These are phyloP conservation scores for Leiothrix lutea DNA, from an alignment of 2,113 vertebrate species.

Conservation along the genomic window DNA sequence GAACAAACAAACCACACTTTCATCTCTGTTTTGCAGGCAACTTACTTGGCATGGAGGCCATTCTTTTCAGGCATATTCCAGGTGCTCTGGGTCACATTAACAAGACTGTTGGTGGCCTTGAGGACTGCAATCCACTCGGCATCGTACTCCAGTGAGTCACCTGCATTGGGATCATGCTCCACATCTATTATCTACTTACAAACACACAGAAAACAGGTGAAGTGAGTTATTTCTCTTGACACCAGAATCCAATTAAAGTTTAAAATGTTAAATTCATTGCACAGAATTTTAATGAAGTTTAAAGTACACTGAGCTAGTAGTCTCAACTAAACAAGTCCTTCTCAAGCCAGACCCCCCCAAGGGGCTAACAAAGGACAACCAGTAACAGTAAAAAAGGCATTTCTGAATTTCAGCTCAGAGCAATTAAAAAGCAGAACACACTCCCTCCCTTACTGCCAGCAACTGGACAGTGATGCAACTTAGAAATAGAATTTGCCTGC, in stretches of 20 bases:
- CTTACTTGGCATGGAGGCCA: slow-evolving; percentile 84
- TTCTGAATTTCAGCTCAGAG: not conserved
- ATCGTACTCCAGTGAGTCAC: slow-evolving; percentile 88
- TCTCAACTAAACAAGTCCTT: not conserved
- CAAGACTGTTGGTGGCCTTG: slow-evolving; percentile 84
- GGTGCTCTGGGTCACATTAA: slow-evolving; percentile 76
- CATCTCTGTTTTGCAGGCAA: not conserved
- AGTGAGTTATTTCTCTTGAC: not conserved
- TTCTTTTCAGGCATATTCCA: slow-evolving; percentile 95
- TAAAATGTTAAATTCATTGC: not conserved
- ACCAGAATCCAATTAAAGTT: not conserved
- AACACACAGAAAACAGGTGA: not conserved
- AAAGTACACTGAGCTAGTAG: not conserved
- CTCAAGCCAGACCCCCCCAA: not conserved
- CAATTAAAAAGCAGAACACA: not conserved
- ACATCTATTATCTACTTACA: slow-evolving; percentile 83
- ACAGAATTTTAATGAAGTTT: not conserved
- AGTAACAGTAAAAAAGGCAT: not conserved
- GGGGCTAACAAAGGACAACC: not conserved
- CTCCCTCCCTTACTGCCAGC: not conserved
- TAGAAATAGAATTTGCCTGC: not conserved
- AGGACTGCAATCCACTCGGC: slow-evolving; percentile 93
- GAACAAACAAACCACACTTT: not conserved
- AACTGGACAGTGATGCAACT: not conserved
- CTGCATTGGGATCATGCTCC: slow-evolving; percentile 83